Conservation (phyloP, 2,888 invertebrate genomes). For the Drosophila siamana region DNA sequence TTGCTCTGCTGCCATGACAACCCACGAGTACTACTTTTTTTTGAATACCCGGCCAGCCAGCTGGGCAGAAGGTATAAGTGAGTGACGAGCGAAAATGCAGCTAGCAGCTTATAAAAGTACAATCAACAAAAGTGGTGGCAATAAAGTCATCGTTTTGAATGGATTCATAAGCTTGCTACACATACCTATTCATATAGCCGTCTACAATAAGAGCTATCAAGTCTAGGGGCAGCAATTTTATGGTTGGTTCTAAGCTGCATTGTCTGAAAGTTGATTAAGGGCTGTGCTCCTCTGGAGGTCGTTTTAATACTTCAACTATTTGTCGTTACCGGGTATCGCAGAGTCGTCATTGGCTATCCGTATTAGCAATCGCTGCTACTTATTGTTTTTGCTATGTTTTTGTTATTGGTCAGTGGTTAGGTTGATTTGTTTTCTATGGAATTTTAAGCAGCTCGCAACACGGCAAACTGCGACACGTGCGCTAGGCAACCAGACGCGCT, state of each 20-base stretch:
- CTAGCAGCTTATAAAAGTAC: not conserved
- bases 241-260: too few relatives aligned
- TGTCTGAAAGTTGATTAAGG: too few relatives aligned
- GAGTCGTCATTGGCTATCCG: not conserved
- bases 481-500: constrained; percentile 10
- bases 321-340: not conserved
- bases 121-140: too few relatives aligned
- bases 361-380: constrained; percentile 7
- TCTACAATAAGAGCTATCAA: too few relatives aligned
- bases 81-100: not conserved
- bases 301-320: too few relatives aligned
- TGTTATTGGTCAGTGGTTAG: constrained; percentile 65
- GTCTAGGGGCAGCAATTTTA: too few relatives aligned
- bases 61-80: not conserved
- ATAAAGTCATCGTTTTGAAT: too few relatives aligned
- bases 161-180: too few relatives aligned
- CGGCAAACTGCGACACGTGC: constrained; percentile 12
- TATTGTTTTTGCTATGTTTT: constrained; percentile 37
- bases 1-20: constrained; percentile 62
- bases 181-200: too few relatives aligned
- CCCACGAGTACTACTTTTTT: constrained; percentile 26
- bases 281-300: too few relatives aligned
- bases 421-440: constrained; percentile 70
- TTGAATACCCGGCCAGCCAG: not conserved
- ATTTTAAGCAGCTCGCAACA: constrained; percentile 53